Evolutionary conservation across 92 coral and sea anemone species (phyloP), one percentile per base, ranked within the genome.

Genomic region (Siderastrea siderea): DNA sequence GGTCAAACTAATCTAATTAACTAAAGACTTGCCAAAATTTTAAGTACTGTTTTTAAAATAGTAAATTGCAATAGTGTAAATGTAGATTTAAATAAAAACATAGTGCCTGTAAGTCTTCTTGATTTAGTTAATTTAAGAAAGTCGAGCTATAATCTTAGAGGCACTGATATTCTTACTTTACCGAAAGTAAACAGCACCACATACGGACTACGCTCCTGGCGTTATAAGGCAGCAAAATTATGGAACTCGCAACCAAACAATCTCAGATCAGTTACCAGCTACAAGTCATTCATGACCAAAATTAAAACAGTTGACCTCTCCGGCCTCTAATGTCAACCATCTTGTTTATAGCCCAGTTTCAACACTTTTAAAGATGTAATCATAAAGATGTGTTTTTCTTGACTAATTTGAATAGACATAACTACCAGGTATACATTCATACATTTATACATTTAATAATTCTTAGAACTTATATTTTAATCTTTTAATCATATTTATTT

Each of bases 221-320:
- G 76, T 14, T 71, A 71, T 1, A 71, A 0, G 2, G 76, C 76
- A 47, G 55, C 57, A 47, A 47, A 16, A 50, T 47, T 71, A 50
- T 71, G 74, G 74, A 26, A 68, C 51, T 68, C 12, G 48, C 45
- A 2, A 68, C 74, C 74, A 38, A 26, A 68, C 72, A 67, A 26
- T 26, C 72, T 15, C 0, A 12, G 50, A 68, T 6, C 48, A 43
- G 51, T 68, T 47, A 68, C 48, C n/a, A 4, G 51, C 74, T 68
- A 68, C 51, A 12, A 50, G 57, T 47, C 54, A 46, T 71, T 71
- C 12, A 50, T 46, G 13, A 12, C 19, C 13, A 5, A 71, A 71
- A 47, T 71, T 47, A n/a, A 38, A 1, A n/a, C 46, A 50, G 55
- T 71, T 11, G 26, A 71, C 11, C 76, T 71, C 26, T 47, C 76